phyloP scores from a whole-genome alignment of 2,113 vertebrate genomes.

The Pterocles gutturalis region DNA sequence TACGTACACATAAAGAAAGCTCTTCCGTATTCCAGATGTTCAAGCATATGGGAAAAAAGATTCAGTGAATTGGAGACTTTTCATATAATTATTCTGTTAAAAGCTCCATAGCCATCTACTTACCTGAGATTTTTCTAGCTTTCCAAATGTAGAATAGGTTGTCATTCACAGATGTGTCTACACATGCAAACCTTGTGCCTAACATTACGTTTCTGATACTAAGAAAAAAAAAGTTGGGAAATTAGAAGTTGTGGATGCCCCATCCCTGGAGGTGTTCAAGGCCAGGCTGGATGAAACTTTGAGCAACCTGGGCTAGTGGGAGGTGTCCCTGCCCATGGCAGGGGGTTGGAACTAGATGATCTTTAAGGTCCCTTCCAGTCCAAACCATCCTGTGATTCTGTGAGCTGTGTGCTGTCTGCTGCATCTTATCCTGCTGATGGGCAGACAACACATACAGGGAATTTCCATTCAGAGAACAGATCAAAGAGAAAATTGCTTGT shows the following conservation, averaged over 20 bases:
- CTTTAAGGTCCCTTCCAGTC: too few relatives aligned
- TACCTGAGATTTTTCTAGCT: constrained; percentile 39
- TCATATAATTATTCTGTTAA: constrained; percentile 51
- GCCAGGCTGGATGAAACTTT: too few relatives aligned
- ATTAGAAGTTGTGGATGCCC: neutral
- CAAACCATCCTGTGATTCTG: too few relatives aligned
- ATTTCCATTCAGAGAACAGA: neutral
- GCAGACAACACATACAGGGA: neutral
- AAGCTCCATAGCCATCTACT: constrained; percentile 22
- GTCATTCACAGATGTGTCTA: constrained; percentile 4
- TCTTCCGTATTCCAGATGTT: constrained; percentile 66
- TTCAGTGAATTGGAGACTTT: constrained; percentile 35
- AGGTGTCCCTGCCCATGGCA: too few relatives aligned
- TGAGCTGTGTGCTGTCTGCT: neutral
- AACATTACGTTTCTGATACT: neutral
- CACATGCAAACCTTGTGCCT: neutral
- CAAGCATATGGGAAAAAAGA: constrained; percentile 59
- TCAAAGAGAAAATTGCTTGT: neutral
- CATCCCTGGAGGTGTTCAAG: too few relatives aligned
- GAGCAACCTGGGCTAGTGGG: too few relatives aligned
- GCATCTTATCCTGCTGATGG: neutral
- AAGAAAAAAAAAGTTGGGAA: neutral
- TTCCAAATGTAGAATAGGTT: constrained; percentile 1
- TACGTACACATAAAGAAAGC: neutral
- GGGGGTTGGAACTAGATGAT: too few relatives aligned